phyloP scores from a whole-genome alignment of 2,797 vertebrate species.

The Halcyon leucocephala region DNA sequence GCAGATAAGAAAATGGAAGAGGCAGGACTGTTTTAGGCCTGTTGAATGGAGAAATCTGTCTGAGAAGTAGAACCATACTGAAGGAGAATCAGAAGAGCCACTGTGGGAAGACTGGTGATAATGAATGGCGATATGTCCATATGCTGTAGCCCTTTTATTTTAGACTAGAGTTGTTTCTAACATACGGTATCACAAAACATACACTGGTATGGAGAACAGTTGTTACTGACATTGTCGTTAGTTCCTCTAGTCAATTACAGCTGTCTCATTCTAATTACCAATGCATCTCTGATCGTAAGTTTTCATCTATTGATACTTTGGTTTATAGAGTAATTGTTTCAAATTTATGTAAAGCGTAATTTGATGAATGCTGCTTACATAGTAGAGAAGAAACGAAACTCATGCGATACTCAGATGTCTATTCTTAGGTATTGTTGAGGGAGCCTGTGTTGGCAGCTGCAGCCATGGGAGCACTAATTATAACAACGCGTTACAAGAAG shows the following conservation, averaged over 20 bases:
- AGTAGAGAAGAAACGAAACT: not conserved
- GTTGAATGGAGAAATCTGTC: not conserved
- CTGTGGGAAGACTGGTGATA: not conserved
- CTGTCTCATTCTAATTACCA: not conserved
- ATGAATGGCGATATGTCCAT: not conserved
- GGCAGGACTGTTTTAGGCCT: not conserved
- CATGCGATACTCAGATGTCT: not conserved
- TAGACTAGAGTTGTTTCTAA: not conserved
- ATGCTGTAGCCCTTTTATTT: not conserved
- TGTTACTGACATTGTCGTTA: not conserved
- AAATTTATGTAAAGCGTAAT: not conserved
- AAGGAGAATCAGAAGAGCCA: not conserved
- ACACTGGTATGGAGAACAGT: not conserved
- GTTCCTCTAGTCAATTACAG: not conserved
- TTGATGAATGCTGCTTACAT: not conserved
- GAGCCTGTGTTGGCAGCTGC: constrained; percentile 3
- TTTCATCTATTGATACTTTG: not conserved
- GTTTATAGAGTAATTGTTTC: not conserved
- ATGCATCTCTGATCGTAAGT: not conserved
- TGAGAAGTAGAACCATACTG: not conserved
- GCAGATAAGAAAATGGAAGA: not conserved
- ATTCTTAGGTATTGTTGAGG: not conserved
- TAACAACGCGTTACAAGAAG: not conserved
- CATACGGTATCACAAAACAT: not conserved
- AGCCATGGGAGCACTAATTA: not conserved